Conservation (phyloP, 2,888 invertebrate species). For the Congeria kusceri region DNA sequence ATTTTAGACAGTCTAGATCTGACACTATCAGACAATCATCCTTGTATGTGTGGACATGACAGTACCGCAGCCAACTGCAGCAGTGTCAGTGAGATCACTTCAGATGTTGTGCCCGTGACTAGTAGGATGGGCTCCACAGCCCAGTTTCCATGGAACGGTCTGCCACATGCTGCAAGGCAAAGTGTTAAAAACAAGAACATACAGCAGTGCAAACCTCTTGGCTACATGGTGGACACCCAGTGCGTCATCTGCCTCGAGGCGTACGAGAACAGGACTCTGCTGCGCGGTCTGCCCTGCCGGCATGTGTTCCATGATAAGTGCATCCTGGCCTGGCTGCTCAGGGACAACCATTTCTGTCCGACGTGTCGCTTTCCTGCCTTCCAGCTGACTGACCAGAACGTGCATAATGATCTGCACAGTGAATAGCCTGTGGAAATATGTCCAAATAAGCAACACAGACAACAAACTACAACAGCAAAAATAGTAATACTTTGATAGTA, state of each 20-base stretch:
- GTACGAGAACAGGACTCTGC: conserved; percentile 82
- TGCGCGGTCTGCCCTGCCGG: conserved; percentile 87
- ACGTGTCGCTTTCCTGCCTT: conserved; percentile 87
- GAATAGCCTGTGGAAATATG: conserved; percentile 23
- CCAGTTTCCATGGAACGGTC: conserved; percentile 31
- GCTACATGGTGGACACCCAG: conserved; percentile 84
- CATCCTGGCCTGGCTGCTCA: conserved; percentile 86
- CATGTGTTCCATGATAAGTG: conserved; percentile 87
- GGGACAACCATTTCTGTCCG: conserved; percentile 87
- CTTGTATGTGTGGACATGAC: conserved; percentile 1
- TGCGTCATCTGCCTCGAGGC: conserved; percentile 87
- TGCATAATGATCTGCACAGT: conserved; percentile 45
- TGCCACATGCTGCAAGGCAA: conserved; percentile 4
- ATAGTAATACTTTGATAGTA: no score
- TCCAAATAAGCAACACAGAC: no score
- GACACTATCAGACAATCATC: not conserved
- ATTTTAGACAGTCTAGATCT: not conserved
- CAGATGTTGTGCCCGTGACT: conserved; percentile 13
- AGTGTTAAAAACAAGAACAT: conserved; percentile 31
- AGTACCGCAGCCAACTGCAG: no score
- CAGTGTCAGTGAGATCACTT: not conserved
- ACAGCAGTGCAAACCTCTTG: conserved; percentile 71
- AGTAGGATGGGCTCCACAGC: conserved; percentile 22
- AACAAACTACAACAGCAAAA: no score
- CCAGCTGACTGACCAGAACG: conserved; percentile 73